Conservation (phyloP, 2,113 vertebrate species). For the Ascaphus truei region DNA sequence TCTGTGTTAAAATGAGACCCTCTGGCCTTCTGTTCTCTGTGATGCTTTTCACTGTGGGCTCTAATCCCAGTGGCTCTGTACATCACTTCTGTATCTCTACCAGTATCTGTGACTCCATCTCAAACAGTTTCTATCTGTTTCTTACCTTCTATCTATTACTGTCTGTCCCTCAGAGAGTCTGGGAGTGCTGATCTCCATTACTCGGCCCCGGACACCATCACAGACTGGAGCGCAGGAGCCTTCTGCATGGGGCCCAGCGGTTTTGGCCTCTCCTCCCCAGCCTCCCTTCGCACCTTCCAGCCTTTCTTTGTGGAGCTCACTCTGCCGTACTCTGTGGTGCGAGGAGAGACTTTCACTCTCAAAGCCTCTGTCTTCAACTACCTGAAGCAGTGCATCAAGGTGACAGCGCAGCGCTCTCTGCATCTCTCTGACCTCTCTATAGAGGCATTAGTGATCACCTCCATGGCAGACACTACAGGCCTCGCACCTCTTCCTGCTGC, state of each 20-base stretch:
- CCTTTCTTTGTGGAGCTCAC: conserved; percentile 83
- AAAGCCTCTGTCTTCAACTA: conserved; percentile 82
- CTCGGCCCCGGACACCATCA: conserved; percentile 79
- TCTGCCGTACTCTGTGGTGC: conserved; percentile 81
- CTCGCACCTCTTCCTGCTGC: no score
- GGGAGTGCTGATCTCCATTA: conserved; percentile 57
- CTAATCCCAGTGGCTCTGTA: no score
- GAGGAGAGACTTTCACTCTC: conserved; percentile 77
- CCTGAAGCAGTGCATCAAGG: conserved; percentile 73
- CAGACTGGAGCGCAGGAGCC: conserved; percentile 77
- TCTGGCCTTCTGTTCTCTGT: not conserved
- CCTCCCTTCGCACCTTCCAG: conserved; percentile 69
- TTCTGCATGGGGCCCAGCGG: conserved; percentile 75
- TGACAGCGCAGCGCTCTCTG: conserved; percentile 45
- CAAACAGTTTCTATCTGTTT: no score
- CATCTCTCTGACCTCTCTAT: no score
- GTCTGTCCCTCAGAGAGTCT: conserved; percentile 52
- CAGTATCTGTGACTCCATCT: no score
- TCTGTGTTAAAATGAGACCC: no score
- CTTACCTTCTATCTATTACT: not conserved
- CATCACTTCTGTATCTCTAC: not conserved
- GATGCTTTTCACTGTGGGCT: no score
- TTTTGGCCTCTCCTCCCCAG: conserved; percentile 71
- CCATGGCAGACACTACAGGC: no score
- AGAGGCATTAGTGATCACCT: no score